Conservation (phyloP, 2,888 invertebrate species). For the Petrolisthes cinctipes region DNA sequence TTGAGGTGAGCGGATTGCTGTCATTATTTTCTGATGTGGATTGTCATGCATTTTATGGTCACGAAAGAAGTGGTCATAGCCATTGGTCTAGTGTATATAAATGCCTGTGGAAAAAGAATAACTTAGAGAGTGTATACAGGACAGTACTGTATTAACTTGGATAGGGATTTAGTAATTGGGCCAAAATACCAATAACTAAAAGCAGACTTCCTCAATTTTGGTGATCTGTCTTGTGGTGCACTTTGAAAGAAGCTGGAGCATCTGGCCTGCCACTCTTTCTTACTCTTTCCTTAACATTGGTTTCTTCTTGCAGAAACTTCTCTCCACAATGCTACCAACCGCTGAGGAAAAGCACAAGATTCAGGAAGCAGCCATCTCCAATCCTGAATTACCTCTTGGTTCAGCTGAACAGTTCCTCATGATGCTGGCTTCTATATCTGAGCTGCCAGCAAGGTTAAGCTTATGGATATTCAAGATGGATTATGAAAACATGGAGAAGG, state of each 20-base stretch:
- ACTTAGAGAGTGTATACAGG: too few relatives aligned
- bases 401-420: conserved; percentile 99
- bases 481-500: conserved; percentile 94
- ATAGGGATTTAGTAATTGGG: too few relatives aligned
- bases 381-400: conserved; percentile 90
- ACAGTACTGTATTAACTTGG: too few relatives aligned
- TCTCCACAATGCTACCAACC: conserved; percentile 93
- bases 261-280: not conserved
- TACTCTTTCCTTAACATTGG: not conserved
- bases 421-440: conserved; percentile 94
- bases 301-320: conserved; percentile 79
- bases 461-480: conserved; percentile 99
- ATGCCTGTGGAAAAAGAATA: too few relatives aligned
- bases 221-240: too few relatives aligned
- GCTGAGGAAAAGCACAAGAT: conserved; percentile 97
- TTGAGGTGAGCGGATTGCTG: conserved; percentile 77
- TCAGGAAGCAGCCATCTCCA: conserved; percentile 92
- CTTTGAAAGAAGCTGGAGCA: not conserved
- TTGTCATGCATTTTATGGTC: not conserved
- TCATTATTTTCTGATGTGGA: not conserved
- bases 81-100: not conserved
- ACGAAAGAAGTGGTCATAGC: not conserved
- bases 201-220: too few relatives aligned
- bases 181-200: too few relatives aligned
- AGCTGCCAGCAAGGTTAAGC: conserved; percentile 90